Base-by-base conservation (phyloP, 2,797 vertebrate genomes). In the Danio kyathit region DNA sequence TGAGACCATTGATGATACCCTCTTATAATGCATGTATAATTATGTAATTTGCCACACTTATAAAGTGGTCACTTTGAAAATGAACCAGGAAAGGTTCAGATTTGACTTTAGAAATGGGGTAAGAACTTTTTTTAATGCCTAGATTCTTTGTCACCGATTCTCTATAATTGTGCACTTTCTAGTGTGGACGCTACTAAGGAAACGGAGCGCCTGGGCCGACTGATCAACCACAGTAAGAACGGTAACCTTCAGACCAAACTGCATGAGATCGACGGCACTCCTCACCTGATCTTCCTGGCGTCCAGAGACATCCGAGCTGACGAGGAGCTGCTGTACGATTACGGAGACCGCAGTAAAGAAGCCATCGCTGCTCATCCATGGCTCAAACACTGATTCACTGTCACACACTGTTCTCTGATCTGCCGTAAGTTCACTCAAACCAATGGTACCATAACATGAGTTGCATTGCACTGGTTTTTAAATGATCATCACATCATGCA, bases 171-270 rank as follows among this genome's bases (percentile, higher is more conserved):
- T n/a, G 14, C 11, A 6, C 72, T 74, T 63, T 88, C n/a, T 86
- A 99, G 98, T 69, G 95, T 99, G 60, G 97, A 99, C 8, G 97
- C 96, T 14, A 99, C 97, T 0, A 93, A 92, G 64, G 97, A 99
- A 90, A 96, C 95, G 0, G 87, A 83, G 16, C 96, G 96, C 6
- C 91, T 97, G 9, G 98, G 98, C 0, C 90, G 98, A 56, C 92
- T 99, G 54, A 94, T 99, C 74, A 99, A 99, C 86, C 98, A 99
- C 93, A 98, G 98, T 88, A 98, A 99, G 86, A 94, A 85, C 19
- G 97, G 97, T 60, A 99, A 99, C 88, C 98, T 97, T 88, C 96
- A 97, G 56, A 98, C 97, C 3, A 96, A 95, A 80, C 94, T 99
- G 16, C 97, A 99, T 14, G 91, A 94, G 84, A 93, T 99, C 0